phyloP scores from a whole-genome alignment of 2,113 vertebrate genomes.

The Xenotilapia flavipinnis region DNA sequence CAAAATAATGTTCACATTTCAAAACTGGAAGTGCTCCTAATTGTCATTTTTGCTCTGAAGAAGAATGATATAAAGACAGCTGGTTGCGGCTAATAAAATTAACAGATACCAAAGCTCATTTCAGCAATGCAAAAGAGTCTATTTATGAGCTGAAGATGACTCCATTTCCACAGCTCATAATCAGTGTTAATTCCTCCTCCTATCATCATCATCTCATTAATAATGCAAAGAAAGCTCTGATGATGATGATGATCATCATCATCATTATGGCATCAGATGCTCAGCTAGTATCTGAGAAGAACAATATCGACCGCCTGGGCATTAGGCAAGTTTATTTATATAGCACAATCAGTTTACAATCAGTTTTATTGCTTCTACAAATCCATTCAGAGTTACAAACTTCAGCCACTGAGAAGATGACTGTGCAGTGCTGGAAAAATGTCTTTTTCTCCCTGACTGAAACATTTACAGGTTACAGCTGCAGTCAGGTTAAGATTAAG shows the following conservation, averaged over 20 bases:
- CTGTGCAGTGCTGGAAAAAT: neutral
- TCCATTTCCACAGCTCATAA: constrained; percentile 25
- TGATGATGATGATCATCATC: neutral
- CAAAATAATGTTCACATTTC: neutral
- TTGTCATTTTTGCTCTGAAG: neutral
- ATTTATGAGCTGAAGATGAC: constrained; percentile 36
- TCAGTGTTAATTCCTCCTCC: constrained; percentile 10
- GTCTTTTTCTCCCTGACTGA: neutral
- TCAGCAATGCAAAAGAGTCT: neutral
- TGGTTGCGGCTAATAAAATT: neutral
- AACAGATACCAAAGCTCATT: constrained; percentile 6
- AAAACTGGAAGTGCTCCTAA: neutral
- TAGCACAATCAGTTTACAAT: neutral
- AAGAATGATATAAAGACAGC: neutral
- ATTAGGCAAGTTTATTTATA: neutral
- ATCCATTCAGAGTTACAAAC: neutral
- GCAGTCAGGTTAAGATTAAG: neutral
- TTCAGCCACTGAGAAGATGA: neutral
- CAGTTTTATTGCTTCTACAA: neutral
- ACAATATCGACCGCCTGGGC: neutral
- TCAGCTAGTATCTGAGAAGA: neutral
- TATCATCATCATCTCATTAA: constrained; percentile 37
- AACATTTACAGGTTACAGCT: neutral
- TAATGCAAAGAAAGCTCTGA: constrained; percentile 19
- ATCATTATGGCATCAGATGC: constrained; percentile 14